A percentile compares a stretch with the other conserved stretches of the same genome.
These are phyloP conservation scores for Heliconius melpomene DNA, from an alignment of 1,140 invertebrate species.

Conservation along the genomic window DNA sequence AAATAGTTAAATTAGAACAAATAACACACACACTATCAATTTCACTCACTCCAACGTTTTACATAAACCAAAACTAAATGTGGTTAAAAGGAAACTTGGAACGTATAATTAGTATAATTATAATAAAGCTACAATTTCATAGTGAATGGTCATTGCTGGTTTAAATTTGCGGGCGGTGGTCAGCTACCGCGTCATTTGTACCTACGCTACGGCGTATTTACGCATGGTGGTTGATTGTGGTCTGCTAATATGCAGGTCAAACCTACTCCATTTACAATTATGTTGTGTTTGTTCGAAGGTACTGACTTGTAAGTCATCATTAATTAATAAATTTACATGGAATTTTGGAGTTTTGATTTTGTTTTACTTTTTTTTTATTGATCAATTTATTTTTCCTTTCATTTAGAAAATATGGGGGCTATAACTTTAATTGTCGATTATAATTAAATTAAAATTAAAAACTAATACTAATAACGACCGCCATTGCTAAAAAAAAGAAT, in stretches of 20 bases:
- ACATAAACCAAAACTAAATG: slow-evolving; percentile 7
- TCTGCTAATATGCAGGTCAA: slow-evolving; percentile 26
- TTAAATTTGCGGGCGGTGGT: slow-evolving; percentile 36
- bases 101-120: slow-evolving; percentile 6
- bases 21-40: not conserved
- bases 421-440: too few relatives aligned
- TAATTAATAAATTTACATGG: not conserved
- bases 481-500: too few relatives aligned
- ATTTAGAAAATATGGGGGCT: too few relatives aligned
- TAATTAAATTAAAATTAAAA: too few relatives aligned
- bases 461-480: too few relatives aligned
- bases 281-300: not conserved
- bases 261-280: slow-evolving; percentile 19
- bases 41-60: not conserved
- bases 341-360: not conserved
- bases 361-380: not conserved
- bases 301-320: slow-evolving; percentile 1
- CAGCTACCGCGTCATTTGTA: slow-evolving; percentile 27
- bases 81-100: not conserved
- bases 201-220: slow-evolving; percentile 31
- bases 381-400: too few relatives aligned
- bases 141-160: slow-evolving; percentile 11
- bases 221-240: slow-evolving; percentile 29
- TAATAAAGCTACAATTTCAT: slow-evolving; percentile 20
- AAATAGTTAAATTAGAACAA: not conserved